A percentile compares a stretch with the other conserved stretches of the same genome.
These are phyloP conservation scores for Enteromius anoplus DNA, from an alignment of 2,797 vertebrate species.

Conservation along the genomic window DNA sequence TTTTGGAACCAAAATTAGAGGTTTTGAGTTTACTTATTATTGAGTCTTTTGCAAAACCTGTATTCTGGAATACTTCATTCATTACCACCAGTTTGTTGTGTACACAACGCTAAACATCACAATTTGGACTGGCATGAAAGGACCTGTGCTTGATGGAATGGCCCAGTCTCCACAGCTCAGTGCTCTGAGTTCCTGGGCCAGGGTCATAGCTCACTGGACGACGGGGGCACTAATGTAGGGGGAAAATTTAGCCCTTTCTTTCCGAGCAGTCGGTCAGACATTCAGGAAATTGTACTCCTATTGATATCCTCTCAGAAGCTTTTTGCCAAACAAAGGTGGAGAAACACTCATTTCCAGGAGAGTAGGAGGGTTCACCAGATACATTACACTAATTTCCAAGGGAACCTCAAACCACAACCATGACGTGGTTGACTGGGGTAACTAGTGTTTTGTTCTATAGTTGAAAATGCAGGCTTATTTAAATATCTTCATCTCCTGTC, in stretches of 20 bases:
- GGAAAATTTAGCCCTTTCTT: slow-evolving; percentile 70
- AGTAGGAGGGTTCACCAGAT: slow-evolving; percentile 18
- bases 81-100: neutral
- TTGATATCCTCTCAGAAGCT: slow-evolving; percentile 66
- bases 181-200: slow-evolving; percentile 66
- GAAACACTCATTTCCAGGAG: slow-evolving; percentile 49
- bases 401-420: neutral
- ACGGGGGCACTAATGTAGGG: slow-evolving; percentile 60
- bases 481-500: neutral
- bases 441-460: neutral
- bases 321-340: slow-evolving; percentile 56
- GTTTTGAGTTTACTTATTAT: neutral
- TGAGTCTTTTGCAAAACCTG: neutral
- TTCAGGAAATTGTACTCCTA: slow-evolving; percentile 73
- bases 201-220: slow-evolving; percentile 63
- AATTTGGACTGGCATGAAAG: slow-evolving; percentile 13
- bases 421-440: slow-evolving; percentile 19
- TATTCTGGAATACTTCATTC: neutral
- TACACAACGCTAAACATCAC: neutral
- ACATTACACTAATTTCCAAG: slow-evolving; percentile 25
- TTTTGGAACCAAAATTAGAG: neutral
- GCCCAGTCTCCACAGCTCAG: slow-evolving; percentile 65
- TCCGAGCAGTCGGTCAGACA: slow-evolving; percentile 72
- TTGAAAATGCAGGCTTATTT: neutral
- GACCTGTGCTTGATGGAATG: neutral